Evolutionary conservation across 2,797 vertebrate species (phyloP), one percentile per base, ranked within the genome.

Genomic region (Cyprinella venusta): DNA sequence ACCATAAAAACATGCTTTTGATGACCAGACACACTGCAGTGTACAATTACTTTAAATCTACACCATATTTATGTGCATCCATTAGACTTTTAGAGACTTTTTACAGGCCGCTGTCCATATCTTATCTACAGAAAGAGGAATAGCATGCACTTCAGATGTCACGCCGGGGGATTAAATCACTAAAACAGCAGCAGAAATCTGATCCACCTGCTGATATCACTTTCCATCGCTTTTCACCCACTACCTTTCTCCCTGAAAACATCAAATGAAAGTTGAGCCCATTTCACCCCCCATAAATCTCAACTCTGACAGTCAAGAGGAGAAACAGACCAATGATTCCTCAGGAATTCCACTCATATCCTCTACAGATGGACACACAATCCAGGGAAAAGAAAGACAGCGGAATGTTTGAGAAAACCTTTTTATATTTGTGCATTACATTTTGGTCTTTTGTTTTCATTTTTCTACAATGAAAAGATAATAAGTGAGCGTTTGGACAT

Each of bases 251-350:
- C 82, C 61, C 52, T 75, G 33, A 84, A 81, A 65, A 87, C 67
- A 82, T 81, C 77, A 85, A 85, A 84, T 40, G 67, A 71, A 80
- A 71, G 42, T 64, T 38, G 80, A 82, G 64, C 54, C 38, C 77
- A 76, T 84, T 85, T 84, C 71, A 86, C 67, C 79, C 77, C 38
- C 72, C 70, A 85, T 87, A 81, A 83, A 86, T 86, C 67, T 56
- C 67, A 59, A 71, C 78, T 56, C 65, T 82, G 76, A 75, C 64
- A 74, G 71, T 36, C 24, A 30, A 81, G 79, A 68, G 4, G 36
- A 84, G 69, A 71, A 38, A 83, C 42, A 84, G 65, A 33, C 36
- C 68, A 65, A 16, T 15, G 48, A 50, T 40, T 67, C 52, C 75
- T 70, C 61, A 52, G 40, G 45, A 85, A 85, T 86, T 76, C 65